Evolutionary conservation across 2,113 vertebrate species (phyloP).

Genomic region (Malurus elegans): DNA sequence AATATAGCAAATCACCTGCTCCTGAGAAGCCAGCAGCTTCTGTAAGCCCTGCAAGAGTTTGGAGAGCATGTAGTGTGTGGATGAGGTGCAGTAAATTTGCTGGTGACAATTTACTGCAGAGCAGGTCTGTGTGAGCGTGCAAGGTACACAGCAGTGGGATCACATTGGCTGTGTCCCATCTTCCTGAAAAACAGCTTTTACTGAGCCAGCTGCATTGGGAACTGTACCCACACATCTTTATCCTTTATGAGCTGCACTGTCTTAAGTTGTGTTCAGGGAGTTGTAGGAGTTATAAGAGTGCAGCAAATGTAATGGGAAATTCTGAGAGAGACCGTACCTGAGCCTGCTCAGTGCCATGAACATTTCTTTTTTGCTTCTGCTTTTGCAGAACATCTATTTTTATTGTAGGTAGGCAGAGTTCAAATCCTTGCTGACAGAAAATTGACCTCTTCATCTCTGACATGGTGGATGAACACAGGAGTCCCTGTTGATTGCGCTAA

Average conservation of each 20-base stretch:
- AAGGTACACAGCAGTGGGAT: background rate
- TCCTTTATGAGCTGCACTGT: background rate
- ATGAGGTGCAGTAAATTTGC: slow-evolving; percentile 4
- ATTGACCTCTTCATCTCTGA: background rate
- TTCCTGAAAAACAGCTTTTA: background rate
- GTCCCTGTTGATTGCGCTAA: background rate
- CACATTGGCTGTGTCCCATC: background rate
- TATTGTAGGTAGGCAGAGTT: background rate
- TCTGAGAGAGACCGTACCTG: background rate
- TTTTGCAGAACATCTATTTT: background rate
- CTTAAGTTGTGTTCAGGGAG: background rate
- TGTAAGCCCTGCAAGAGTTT: background rate
- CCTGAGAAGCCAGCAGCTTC: background rate
- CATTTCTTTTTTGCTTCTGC: no score
- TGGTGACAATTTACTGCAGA: background rate
- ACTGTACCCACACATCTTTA: background rate
- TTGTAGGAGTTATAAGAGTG: background rate
- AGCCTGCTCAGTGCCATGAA: background rate
- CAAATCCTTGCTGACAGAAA: background rate
- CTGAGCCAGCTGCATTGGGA: background rate
- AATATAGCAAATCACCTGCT: background rate
- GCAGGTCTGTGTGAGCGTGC: background rate
- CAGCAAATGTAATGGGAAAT: background rate
- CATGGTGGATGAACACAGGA: background rate
- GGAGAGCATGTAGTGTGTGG: background rate